phyloP scores from a whole-genome alignment of 2,113 vertebrate genomes.

The Zapornia atra region DNA sequence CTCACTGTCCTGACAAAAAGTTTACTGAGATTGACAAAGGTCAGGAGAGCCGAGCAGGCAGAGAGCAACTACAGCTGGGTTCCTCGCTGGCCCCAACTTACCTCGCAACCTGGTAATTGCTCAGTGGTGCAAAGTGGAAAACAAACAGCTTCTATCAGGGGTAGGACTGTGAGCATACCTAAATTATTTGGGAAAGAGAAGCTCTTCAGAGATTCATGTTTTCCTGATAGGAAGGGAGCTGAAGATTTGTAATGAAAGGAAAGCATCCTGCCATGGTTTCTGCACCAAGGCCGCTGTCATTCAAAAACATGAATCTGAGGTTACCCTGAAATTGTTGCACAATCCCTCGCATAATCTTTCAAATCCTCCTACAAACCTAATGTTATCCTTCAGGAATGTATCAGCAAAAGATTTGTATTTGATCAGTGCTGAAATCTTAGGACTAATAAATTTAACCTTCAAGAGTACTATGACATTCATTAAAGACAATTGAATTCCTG shows the following conservation, averaged over 20 bases:
- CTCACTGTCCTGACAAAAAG: not conserved
- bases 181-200: not conserved
- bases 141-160: not conserved
- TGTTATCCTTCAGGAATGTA: not conserved
- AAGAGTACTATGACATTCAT: not conserved
- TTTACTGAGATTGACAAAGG: not conserved
- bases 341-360: not conserved
- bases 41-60: not conserved
- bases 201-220: not conserved
- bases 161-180: not conserved
- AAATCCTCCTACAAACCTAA: not conserved
- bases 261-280: not conserved
- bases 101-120: not conserved
- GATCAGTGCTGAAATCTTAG: not conserved
- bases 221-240: not conserved
- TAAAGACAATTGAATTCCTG: not conserved
- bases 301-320: not conserved
- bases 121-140: constrained; percentile 14
- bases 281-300: not conserved
- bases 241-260: not conserved
- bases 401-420: not conserved
- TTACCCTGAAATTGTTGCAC: constrained; percentile 23
- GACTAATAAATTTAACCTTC: not conserved
- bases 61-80: not conserved
- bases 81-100: fast-evolving